These are phyloP conservation scores for Batillaria attramentaria DNA, from an alignment of 1,140 invertebrate genomes.

Conservation along the genomic window DNA sequence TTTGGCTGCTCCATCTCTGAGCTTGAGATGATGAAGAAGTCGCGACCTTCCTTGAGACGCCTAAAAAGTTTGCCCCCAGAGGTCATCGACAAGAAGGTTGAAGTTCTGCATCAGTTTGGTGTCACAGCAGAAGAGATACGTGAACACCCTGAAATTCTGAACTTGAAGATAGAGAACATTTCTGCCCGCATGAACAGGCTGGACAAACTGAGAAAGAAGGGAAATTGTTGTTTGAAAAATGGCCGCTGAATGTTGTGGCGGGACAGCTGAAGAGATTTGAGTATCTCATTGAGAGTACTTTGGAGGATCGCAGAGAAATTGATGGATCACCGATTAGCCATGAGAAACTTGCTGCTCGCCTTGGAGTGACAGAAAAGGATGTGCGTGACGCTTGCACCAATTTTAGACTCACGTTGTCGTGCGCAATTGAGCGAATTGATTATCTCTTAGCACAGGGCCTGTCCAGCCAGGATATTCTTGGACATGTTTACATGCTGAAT, in stretches of 20 bases:
- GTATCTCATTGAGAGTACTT: background rate
- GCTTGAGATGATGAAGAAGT: background rate
- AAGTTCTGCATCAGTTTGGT: background rate
- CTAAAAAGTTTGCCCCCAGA: background rate
- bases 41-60: background rate
- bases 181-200: background rate
- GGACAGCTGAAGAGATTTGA: background rate
- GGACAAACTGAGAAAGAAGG: conserved; percentile 2
- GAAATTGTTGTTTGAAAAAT: conserved; percentile 7
- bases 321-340: conserved; percentile 8
- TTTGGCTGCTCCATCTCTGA: background rate
- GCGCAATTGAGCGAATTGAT: background rate
- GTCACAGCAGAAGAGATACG: background rate
- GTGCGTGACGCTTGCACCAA: conserved; percentile 17
- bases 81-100: background rate
- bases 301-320: background rate
- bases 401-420: background rate
- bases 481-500: conserved; percentile 25
- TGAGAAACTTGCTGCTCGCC: background rate
- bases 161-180: background rate
- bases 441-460: conserved; percentile 18
- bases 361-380: conserved; percentile 21
- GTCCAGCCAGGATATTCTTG: background rate
- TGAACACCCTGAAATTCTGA: background rate
- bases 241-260: background rate